phyloP scores from a whole-genome alignment of 2,888 invertebrate genomes.

The Pristionchus japonicus region DNA sequence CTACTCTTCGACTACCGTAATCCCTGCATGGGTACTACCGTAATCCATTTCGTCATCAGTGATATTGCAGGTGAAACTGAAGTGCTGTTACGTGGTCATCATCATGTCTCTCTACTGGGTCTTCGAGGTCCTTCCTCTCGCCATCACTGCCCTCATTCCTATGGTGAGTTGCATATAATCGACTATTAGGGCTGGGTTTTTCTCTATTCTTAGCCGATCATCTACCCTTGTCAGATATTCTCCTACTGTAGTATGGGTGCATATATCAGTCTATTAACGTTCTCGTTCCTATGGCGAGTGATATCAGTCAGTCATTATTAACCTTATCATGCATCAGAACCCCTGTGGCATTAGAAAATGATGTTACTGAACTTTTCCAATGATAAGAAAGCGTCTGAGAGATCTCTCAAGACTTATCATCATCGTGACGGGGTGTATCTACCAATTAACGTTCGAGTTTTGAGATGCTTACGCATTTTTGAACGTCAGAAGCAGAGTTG shows the following conservation, averaged over 20 bases:
- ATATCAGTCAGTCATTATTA: no score
- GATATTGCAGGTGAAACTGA: slow-evolving; percentile 58
- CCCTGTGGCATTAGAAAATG: neutral
- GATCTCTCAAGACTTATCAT: neutral
- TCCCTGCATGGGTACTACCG: neutral
- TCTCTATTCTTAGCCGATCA: no score
- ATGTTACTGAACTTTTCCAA: neutral
- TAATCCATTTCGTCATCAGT: neutral
- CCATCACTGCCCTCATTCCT: slow-evolving; percentile 73
- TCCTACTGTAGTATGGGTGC: no score
- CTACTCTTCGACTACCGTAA: neutral
- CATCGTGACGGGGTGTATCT: neutral
- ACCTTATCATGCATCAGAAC: no score
- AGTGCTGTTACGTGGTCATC: slow-evolving; percentile 67
- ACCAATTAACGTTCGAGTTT: neutral
- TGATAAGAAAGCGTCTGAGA: neutral
- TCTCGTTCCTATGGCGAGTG: no score
- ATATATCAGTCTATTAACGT: no score
- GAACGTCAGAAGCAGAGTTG: no score
- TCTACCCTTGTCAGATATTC: no score
- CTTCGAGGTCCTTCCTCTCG: slow-evolving; percentile 70
- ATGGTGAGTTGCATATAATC: no score
- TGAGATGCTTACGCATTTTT: neutral
- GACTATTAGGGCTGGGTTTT: no score
- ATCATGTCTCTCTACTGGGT: slow-evolving; percentile 73